Evolutionary conservation across 2,797 vertebrate genomes (phyloP).

Genomic region (Coccyzus lansbergi): DNA sequence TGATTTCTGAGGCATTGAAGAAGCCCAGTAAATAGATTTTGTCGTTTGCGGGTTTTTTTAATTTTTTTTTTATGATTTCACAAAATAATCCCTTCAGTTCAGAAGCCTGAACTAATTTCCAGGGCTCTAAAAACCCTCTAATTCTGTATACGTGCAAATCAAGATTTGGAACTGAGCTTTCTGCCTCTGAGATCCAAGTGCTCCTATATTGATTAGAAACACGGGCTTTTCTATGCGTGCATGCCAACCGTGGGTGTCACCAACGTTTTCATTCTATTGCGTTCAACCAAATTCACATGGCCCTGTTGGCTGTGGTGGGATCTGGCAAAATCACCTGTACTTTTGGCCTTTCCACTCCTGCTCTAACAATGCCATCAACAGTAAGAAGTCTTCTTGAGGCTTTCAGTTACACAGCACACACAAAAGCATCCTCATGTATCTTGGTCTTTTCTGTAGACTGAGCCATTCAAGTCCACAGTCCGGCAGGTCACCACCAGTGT

Average conservation of each 20-base stretch:
- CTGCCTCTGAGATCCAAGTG: neutral
- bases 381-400: neutral
- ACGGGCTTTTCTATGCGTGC: fast-evolving
- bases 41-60: too few species aligned
- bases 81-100: neutral
- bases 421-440: too few species aligned
- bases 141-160: neutral
- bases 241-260: neutral
- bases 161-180: neutral
- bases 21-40: neutral
- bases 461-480: neutral
- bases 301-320: fast-evolving
- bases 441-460: neutral
- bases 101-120: neutral
- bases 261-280: neutral
- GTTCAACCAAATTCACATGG: neutral
- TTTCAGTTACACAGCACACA: neutral
- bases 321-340: neutral
- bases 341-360: neutral
- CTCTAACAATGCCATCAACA: neutral
- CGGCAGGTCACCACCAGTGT: neutral
- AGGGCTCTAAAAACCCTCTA: neutral
- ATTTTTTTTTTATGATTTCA: neutral
- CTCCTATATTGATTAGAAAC: neutral
- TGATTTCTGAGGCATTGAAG: neutral